Evolutionary conservation across 1,140 invertebrate genomes (phyloP), one percentile per base, ranked within the genome.

Genomic region (Drosophila nigromelanica): DNA sequence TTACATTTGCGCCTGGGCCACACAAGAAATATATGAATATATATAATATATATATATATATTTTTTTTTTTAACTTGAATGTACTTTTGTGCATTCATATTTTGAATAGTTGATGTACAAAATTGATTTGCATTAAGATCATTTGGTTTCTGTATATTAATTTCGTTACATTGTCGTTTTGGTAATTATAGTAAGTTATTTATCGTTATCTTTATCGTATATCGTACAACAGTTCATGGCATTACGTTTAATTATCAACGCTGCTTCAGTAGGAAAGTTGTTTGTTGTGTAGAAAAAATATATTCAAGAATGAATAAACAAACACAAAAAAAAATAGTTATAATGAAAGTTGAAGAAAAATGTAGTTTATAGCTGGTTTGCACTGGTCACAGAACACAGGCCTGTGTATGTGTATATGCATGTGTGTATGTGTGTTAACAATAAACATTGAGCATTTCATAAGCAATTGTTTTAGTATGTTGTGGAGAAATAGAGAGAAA

Each of bases 391-490:
- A 75, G 50, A 82, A 64, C 52, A 78, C 58, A 82, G 73, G 59
- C 56, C 33, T 66, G 33, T 58, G 37, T 64, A 42, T 78, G 62
- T 59, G 5, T 27, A 48, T 48, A 12, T 33, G 40, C 50, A 15
- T 54, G 35, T 79, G 59, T 78, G 60, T 58, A 33, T 63, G 67
- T 68, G 62, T 71, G 61, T 35, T 52, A 77, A 74, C 67, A 76
- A 69, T 43, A 77, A 77, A 77, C 82, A 86, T 87, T 87, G 82
- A 86, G 82, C 82, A 86, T 87, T 86, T 87, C 52, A 62, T 73
- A 68, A 67, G 71, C 73, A 73, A 75, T 71, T 48, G 54, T 77
- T 73, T 70, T 50, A 50, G 45, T 78, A 66, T 35, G 40, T 52
- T 58, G 45, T 61, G n/a, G 61, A 76, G 60, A 51, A n/a, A 69